These are phyloP conservation scores for Notospermus geniculatus DNA, from an alignment of 1,140 invertebrate genomes.

Conservation along the genomic window DNA sequence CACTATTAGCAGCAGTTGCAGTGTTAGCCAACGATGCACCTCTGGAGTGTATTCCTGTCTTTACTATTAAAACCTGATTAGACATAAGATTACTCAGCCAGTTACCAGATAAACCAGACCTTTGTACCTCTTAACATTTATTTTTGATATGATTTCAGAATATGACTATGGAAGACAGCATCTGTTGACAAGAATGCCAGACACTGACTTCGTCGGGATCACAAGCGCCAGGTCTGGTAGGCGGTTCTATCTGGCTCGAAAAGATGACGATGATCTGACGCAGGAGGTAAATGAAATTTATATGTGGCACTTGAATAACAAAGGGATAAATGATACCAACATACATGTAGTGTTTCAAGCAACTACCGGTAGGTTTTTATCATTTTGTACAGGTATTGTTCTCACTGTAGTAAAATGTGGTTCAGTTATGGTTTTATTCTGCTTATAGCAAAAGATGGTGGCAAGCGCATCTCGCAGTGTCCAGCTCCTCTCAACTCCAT, in stretches of 20 bases:
- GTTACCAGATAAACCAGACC: too few relatives aligned
- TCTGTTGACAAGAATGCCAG: slow-evolving; percentile 34
- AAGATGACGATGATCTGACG: slow-evolving; percentile 32
- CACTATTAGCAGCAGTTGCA: not conserved
- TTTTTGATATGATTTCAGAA: slow-evolving; percentile 29
- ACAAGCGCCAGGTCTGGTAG: slow-evolving; percentile 34
- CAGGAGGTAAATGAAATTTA: slow-evolving; percentile 29
- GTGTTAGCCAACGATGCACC: too few relatives aligned
- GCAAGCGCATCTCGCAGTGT: slow-evolving; percentile 19
- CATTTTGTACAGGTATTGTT: not conserved
- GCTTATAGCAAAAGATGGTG: slow-evolving; percentile 29
- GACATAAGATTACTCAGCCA: too few relatives aligned
- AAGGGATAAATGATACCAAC: not conserved
- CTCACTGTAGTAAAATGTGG: not conserved
- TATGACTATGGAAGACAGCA: slow-evolving; percentile 33
- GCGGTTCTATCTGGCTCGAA: slow-evolving; percentile 39
- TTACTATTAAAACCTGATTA: too few relatives aligned
- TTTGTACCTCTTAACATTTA: too few relatives aligned
- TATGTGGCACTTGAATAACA: not conserved
- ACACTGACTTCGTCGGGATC: slow-evolving; percentile 35
- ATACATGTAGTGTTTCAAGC: not conserved
- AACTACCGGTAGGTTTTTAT: not conserved
- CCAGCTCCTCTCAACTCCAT: slow-evolving; percentile 30
- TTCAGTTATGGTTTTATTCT: not conserved
- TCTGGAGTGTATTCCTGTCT: too few relatives aligned